Evolutionary conservation across 2,113 vertebrate genomes (phyloP).

Genomic region (Tapirus terrestris): DNA sequence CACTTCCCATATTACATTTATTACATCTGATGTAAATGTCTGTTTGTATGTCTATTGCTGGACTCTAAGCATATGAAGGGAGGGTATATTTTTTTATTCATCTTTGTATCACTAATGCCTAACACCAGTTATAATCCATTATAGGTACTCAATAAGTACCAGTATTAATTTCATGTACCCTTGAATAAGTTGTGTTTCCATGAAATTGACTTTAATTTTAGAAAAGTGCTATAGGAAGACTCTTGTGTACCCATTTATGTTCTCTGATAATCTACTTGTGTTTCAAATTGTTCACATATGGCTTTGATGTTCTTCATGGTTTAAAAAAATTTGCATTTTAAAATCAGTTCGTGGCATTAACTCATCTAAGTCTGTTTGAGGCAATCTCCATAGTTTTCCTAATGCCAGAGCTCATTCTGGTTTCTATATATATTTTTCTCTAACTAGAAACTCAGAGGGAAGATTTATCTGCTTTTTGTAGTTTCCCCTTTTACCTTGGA

Average conservation of each 20-base stretch:
- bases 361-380: not conserved
- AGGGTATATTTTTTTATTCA: not conserved
- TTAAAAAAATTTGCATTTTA: slow-evolving; percentile 35
- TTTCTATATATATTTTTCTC: slow-evolving; percentile 51
- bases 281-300: slow-evolving; percentile 26
- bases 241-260: not conserved
- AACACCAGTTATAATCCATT: not conserved
- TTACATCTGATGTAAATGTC: not conserved
- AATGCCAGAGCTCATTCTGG: slow-evolving; percentile 12
- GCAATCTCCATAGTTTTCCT: not conserved
- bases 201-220: not conserved
- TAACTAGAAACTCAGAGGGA: slow-evolving; percentile 14
- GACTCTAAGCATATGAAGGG: not conserved
- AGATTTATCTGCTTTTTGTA: slow-evolving; percentile 43
- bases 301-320: slow-evolving; percentile 20
- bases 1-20: not conserved
- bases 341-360: slow-evolving; percentile 42
- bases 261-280: slow-evolving; percentile 9
- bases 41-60: not conserved
- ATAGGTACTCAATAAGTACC: not conserved
- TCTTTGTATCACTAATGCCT: not conserved
- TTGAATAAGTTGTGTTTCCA: not conserved
- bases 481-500: slow-evolving; percentile 18
- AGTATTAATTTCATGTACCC: not conserved
- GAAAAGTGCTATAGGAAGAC: not conserved